phyloP scores from a whole-genome alignment of 2,113 vertebrate species.

The Periophthalmus modestus region DNA sequence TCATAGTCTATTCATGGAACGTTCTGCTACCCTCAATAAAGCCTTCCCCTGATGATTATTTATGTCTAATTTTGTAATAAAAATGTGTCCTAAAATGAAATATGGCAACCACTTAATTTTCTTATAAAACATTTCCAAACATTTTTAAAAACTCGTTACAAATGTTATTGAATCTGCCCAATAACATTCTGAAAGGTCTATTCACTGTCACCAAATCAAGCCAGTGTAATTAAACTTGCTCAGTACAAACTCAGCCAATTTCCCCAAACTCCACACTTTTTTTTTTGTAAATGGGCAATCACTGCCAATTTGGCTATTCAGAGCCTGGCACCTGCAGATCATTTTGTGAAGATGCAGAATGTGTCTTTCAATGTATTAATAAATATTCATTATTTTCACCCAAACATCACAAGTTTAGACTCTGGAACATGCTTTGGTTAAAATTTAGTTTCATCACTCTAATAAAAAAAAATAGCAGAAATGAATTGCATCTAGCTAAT shows the following conservation, averaged over 20 bases:
- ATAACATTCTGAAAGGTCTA: too few species aligned
- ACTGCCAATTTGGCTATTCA: slow-evolving; percentile 4
- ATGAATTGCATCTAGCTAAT: not conserved
- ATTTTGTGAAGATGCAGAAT: not conserved
- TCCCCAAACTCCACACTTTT: slow-evolving; percentile 4
- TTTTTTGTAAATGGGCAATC: slow-evolving; percentile 5
- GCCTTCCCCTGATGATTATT: too few species aligned
- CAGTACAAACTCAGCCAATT: slow-evolving; percentile 4
- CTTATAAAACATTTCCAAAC: not conserved
- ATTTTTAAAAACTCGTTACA: not conserved
- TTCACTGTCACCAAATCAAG: not conserved
- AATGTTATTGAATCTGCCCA: not conserved
- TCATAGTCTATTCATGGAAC: too few species aligned
- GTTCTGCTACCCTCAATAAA: too few species aligned
- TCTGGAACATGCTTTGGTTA: not conserved
- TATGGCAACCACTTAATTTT: not conserved
- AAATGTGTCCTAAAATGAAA: too few species aligned
- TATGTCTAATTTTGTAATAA: too few species aligned
- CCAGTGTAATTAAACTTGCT: not conserved
- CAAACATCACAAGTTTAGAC: not conserved
- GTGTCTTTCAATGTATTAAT: not conserved
- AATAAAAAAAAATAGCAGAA: too few species aligned
- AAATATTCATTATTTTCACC: not conserved
- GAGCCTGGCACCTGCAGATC: slow-evolving; percentile 1
- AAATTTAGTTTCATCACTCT: not conserved